A percentile compares a stretch with the other conserved stretches of the same genome.
phyloP scores from a whole-genome alignment of 2,113 vertebrate species.

The Thalassoma bifasciatum region DNA sequence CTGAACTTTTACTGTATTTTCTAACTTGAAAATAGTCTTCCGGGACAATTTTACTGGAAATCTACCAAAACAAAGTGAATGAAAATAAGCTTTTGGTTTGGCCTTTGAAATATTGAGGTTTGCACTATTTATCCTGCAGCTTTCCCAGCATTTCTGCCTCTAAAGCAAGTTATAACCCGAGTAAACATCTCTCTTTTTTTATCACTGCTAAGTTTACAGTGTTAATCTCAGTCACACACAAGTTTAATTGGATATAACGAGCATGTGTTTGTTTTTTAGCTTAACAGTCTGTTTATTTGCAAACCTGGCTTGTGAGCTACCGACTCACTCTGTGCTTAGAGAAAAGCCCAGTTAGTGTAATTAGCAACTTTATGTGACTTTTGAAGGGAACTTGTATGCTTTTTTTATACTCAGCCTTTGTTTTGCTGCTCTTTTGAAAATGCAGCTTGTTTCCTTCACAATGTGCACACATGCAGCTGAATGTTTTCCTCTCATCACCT shows the following conservation, averaged over 20 bases:
- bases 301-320: slow-evolving; percentile 15
- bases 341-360: slow-evolving; percentile 56
- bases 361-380: slow-evolving; percentile 64
- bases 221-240: slow-evolving; percentile 55
- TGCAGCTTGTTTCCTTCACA: slow-evolving; percentile 37
- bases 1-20: slow-evolving; percentile 12
- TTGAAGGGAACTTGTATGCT: slow-evolving; percentile 33
- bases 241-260: slow-evolving; percentile 58
- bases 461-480: not conserved
- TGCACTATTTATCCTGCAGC: slow-evolving; percentile 21
- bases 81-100: slow-evolving; percentile 22
- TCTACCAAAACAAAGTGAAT: slow-evolving; percentile 41
- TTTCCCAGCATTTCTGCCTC: not conserved
- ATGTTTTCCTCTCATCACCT: not conserved
- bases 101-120: slow-evolving; percentile 37
- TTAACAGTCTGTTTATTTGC: slow-evolving; percentile 59
- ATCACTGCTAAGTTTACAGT: slow-evolving; percentile 47
- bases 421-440: slow-evolving; percentile 41
- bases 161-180: slow-evolving; percentile 47
- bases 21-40: slow-evolving; percentile 19
- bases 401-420: slow-evolving; percentile 33
- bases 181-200: slow-evolving; percentile 50
- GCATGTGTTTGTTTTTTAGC: slow-evolving; percentile 54
- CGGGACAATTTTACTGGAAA: slow-evolving; percentile 35
- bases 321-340: slow-evolving; percentile 20